Conservation (phyloP, 2,113 vertebrate species). For the Beaufortia kweichowensis region DNA sequence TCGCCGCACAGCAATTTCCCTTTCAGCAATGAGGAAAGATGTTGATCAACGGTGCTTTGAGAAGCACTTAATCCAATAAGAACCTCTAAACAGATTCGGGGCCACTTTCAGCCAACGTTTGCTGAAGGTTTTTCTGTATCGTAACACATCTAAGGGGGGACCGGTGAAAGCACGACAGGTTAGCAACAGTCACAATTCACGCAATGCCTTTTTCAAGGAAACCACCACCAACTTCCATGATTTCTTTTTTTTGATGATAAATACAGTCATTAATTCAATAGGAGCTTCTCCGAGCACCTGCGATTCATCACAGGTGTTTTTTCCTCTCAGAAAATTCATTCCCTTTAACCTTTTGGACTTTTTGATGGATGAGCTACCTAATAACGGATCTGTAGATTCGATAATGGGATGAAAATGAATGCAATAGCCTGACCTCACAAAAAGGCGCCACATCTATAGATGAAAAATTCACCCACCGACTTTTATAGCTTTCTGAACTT, state of each 20-base stretch:
- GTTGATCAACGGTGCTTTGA: constrained; percentile 49
- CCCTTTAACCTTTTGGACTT: constrained; percentile 72
- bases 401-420: constrained; percentile 73
- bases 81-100: constrained; percentile 45
- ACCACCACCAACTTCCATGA: constrained; percentile 24
- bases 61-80: constrained; percentile 51
- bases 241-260: constrained; percentile 65
- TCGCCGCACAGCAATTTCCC: constrained; percentile 34
- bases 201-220: constrained; percentile 34
- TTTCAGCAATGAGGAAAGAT: constrained; percentile 23
- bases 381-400: constrained; percentile 61
- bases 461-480: constrained; percentile 6
- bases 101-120: constrained; percentile 34
- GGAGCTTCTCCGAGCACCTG: constrained; percentile 61
- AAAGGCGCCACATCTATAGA: background rate
- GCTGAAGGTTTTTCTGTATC: constrained; percentile 33
- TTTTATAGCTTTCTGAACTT: background rate
- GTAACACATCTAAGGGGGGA: background rate
- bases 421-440: constrained; percentile 57
- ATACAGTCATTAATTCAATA: constrained; percentile 69
- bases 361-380: constrained; percentile 74
- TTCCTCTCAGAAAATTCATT: constrained; percentile 63
- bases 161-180: background rate
- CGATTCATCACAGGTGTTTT: constrained; percentile 69
- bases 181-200: constrained; percentile 15